Evolutionary conservation across 2,797 vertebrate genomes (phyloP), one percentile per base, ranked within the genome.

Genomic region (Argyrosomus regius): DNA sequence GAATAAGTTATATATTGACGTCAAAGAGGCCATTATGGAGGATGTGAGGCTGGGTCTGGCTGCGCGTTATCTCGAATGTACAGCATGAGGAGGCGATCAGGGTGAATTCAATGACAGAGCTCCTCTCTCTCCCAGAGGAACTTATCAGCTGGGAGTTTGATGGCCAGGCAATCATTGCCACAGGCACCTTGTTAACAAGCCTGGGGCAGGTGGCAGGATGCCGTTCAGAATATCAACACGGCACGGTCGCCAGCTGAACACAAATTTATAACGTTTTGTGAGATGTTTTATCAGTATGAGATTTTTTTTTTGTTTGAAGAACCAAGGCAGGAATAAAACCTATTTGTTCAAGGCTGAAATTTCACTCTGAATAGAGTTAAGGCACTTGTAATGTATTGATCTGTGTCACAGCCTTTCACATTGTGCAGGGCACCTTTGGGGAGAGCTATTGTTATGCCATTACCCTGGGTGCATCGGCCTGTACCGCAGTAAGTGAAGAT

Each of bases 151-250:
- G 84, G 89, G 91, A 87, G 83, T 92, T 89, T 91, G 93, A 91
- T 90, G 92, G 92, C 90, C 87, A 84, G 75, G 90, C 89, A 91
- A 92, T 93, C 89, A 91, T 92, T 91, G 92, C 93, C 90, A 89
- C 73, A 60, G 93, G 88, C 92, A 91, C 83, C 88, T 91, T 91
- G 92, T 94, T 93, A 93, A 94, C 91, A 93, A 91, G 92, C 90
- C 88, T 17, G 72, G 88, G 89, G 92, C 92, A 83, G 88, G 90
- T 91, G 82, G 81, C 45, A 78, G 69, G 80, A 88, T 78, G 87
- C 88, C 69, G 82, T 72, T 77, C 75, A 58, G 91, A 88, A 93
- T 91, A 91, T 87, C 74, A 91, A 91, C 86, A 68, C 13, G 66
- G 56, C 57, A 0, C 77, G 3, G 41, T 69, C 2, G 6, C 60